Base-by-base conservation (phyloP, 2,113 vertebrate species). In the Eudorcas thomsonii region DNA sequence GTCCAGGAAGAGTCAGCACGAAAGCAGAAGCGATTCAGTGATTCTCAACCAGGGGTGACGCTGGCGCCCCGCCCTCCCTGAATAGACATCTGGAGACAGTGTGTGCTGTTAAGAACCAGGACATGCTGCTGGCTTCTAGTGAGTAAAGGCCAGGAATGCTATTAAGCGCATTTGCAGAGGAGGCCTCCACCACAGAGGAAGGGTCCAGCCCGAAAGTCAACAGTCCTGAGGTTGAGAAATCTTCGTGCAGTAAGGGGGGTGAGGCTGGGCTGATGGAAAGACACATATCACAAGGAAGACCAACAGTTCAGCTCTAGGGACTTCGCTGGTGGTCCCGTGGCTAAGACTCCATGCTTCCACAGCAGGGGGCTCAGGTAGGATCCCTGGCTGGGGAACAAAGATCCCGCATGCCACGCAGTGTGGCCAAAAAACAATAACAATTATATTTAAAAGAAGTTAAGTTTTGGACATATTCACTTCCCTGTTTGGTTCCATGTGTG, bases 261-360 rank as follows among this genome's bases (percentile, higher is more conserved):
- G 19, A 28, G 43, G n/a, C 19, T 28, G 48, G 67, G 54, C 21
- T 21, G 57, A 36, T 33, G 21, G 36, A 3, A 7, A 60, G 36
- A 12, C 36, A 0, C 2, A 1, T 1, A 6, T 2, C 4, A 0
- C 15, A 55, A 33, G 59, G 52, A n/a, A 26, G 19, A 25, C 4
- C 7, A 5, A 45, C 4, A 28, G 67, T 23, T 23, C 23, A 71
- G 67, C 67, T 39, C 36, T 12, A 2, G 19, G 67, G 67, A 39
- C n/a, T 71, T 36, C n/a, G 19, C 67, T 6, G 67, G 67, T 39
- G 67, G 67, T 71, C 19, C n/a, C 0, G 5, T 39, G 67, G 67
- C n/a, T 71, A 71, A 71, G 67, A 23, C n/a, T 71, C 19, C n/a
- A 23, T 39, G 67, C n/a, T 71, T 36, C n/a, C 67, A 71, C 67